Conservation (phyloP, 2,888 invertebrate genomes). For the Maniola hyperantus region DNA sequence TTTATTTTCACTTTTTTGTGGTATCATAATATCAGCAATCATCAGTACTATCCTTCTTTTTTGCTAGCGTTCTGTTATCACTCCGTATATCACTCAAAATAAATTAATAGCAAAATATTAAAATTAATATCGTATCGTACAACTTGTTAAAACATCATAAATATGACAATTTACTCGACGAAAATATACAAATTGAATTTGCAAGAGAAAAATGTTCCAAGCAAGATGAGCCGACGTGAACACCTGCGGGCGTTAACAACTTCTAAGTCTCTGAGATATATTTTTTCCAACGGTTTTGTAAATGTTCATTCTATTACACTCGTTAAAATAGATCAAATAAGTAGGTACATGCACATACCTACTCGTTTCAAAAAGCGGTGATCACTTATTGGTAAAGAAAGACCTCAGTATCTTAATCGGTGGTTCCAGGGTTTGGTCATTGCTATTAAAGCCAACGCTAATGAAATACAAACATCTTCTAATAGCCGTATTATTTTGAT, state of each 20-base stretch:
- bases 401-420: too few species aligned
- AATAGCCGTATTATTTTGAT: too few species aligned
- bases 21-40: too few species aligned
- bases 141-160: conserved; percentile 55
- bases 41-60: too few species aligned
- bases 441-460: too few species aligned
- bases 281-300: conserved; percentile 35
- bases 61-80: too few species aligned
- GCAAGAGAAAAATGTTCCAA: conserved; percentile 68
- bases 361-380: too few species aligned
- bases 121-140: conserved; percentile 44
- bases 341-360: too few species aligned
- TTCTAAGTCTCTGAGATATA: conserved; percentile 47
- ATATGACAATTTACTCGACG: conserved; percentile 57
- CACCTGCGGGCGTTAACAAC: conserved; percentile 66
- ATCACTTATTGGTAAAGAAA: too few species aligned
- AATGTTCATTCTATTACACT: conserved; percentile 16
- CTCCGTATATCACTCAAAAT: neutral
- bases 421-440: too few species aligned
- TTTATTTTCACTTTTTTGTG: too few species aligned
- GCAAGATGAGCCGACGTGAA: conserved; percentile 60
- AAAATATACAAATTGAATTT: conserved; percentile 67
- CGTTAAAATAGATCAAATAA: conserved; percentile 3
- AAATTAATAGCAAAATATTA: conserved; percentile 21
- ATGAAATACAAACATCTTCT: too few species aligned